Evolutionary conservation across 2,888 invertebrate species (phyloP), one percentile per base, ranked within the genome.

Genomic region (Protophormia terraenovae): DNA sequence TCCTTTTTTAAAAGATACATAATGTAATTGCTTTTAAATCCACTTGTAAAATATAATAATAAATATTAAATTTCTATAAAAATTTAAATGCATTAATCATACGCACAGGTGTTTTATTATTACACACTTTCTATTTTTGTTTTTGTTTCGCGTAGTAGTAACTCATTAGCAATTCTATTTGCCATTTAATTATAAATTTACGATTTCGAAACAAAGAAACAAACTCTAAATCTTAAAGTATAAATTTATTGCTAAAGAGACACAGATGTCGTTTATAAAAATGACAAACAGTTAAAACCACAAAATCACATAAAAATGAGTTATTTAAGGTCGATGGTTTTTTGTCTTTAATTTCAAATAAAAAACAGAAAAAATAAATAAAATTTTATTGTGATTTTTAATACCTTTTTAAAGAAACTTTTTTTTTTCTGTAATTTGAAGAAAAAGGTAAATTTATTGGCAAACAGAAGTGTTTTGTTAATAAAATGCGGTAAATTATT

Each of bases 141-240:
- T n/a, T n/a, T n/a, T n/a, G n/a, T n/a, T n/a, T n/a, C n/a, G n/a
- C 2, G 8, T 41, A 22, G 3, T 66, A 29, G 6, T n/a, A 19
- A 19, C 27, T 77, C 55, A 66, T 77, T 76, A 75, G 38, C 14
- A 50, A 76, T 76, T 76, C 41, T 16, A 24, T 45, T 55, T 55
- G 55, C 3, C 41, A 41, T 67, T n/a, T 67, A 77, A 67, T 77
- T 66, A 66, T 2, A 6, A 47, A 47, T 60, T 55, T 38, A 10
- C 10, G n/a, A 71, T 55, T 3, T 41, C 45, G 27, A n/a, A n/a
- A n/a, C n/a, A n/a, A n/a, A n/a, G n/a, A 64, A 29, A 14, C 27
- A 53, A 64, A 76, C 64, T 8, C 19, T 55, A 41, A 76, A 66
- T 76, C 50, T 27, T 19, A 27, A 75, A 38, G 62, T 64, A 38